Percentiles rank a stretch among this genome's conserved stretches.
phyloP scores from a whole-genome alignment of 2,113 vertebrate genomes.

The Gallinago media region DNA sequence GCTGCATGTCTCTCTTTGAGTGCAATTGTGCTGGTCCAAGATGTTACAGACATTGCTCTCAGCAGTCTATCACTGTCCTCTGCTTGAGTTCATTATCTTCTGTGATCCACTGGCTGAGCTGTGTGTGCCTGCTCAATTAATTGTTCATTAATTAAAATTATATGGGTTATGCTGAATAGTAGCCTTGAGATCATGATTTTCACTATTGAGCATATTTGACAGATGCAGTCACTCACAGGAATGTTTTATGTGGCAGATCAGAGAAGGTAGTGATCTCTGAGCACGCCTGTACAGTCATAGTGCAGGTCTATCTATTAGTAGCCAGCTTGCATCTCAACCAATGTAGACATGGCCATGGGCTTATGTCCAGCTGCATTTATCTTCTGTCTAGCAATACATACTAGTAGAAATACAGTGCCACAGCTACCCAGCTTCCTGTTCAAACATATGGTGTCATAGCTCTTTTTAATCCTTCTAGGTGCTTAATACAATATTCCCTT shows the following conservation, averaged over 20 bases:
- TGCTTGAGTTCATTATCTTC: not conserved
- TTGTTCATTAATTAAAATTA: not conserved
- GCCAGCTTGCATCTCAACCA: not conserved
- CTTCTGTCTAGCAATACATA: fast-evolving
- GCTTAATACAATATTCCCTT: not conserved
- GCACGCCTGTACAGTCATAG: not conserved
- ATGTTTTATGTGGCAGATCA: not conserved
- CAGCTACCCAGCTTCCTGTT: not conserved
- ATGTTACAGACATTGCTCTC: not conserved
- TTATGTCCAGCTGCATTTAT: not conserved
- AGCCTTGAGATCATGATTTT: not conserved
- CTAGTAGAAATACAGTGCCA: not conserved
- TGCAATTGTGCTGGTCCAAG: not conserved
- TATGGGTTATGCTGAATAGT: not conserved
- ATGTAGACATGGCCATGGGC: not conserved
- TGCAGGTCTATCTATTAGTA: not conserved
- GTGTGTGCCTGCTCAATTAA: not conserved
- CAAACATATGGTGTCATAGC: not conserved
- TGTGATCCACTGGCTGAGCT: not conserved
- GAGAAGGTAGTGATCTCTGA: not conserved
- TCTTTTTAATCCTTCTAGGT: not conserved
- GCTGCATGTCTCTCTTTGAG: not conserved
- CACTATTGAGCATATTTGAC: not conserved
- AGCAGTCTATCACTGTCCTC: not conserved
- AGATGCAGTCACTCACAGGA: fast-evolving